These are phyloP conservation scores for Dallia pectoralis DNA, from an alignment of 2,797 vertebrate genomes.

Conservation along the genomic window DNA sequence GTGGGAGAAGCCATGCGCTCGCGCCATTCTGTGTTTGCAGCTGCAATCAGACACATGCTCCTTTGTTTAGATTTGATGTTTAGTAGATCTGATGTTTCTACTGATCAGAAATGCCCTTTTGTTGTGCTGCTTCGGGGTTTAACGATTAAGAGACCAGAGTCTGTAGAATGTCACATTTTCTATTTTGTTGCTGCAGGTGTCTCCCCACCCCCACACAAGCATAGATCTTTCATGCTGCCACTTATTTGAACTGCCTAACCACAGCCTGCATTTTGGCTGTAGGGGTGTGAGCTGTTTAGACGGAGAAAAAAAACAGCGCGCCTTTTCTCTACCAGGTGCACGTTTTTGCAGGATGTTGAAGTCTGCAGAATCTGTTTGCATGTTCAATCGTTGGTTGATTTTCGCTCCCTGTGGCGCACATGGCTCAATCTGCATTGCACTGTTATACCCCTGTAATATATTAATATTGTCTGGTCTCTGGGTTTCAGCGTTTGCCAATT, in stretches of 20 bases:
- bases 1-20: slow-evolving; percentile 31
- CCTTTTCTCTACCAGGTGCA: not conserved
- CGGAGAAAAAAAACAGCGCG: not conserved
- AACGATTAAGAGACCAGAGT: not conserved
- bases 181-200: not conserved
- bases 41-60: slow-evolving; percentile 46
- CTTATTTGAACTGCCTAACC: not conserved
- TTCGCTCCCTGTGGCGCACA: not conserved
- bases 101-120: not conserved
- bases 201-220: no score
- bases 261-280: not conserved
- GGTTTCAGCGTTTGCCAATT: not conserved
- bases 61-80: slow-evolving; percentile 49
- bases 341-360: not conserved
- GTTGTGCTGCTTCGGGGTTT: not conserved
- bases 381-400: not conserved
- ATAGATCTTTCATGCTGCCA: no score
- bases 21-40: slow-evolving; percentile 65
- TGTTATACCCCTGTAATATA: no score
- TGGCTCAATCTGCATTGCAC: not conserved
- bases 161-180: not conserved
- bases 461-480: not conserved
- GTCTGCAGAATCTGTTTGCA: not conserved
- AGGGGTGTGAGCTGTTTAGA: no score
- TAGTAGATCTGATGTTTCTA: not conserved